A percentile compares a stretch with the other conserved stretches of the same genome.
phyloP scores from a whole-genome alignment of 2,797 vertebrate species.

The Echeneis naucrates region DNA sequence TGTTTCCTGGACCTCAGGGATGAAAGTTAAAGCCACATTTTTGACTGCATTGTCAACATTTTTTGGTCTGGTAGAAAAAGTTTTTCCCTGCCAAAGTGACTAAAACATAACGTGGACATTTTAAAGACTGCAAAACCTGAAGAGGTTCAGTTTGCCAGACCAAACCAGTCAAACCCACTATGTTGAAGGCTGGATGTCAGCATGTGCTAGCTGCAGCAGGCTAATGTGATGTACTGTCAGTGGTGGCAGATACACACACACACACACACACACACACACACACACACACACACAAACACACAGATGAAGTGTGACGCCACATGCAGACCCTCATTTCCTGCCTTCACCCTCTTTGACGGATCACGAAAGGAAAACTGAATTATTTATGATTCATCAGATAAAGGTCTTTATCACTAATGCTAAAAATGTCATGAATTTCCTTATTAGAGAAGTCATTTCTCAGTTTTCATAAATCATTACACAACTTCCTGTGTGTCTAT shows the following conservation, averaged over 20 bases:
- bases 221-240: neutral
- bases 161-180: too few relatives aligned
- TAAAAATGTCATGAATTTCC: constrained; percentile 29
- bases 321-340: constrained; percentile 17
- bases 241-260: neutral
- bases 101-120: neutral
- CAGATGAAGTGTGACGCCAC: neutral
- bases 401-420: constrained; percentile 11
- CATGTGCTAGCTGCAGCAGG: neutral
- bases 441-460: constrained; percentile 48
- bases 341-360: constrained; percentile 7
- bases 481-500: constrained; percentile 15
- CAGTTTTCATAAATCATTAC: constrained; percentile 41
- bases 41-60: neutral
- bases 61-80: neutral
- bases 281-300: constrained; percentile 1
- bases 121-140: too few relatives aligned
- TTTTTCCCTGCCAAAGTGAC: neutral
- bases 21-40: neutral
- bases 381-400: constrained; percentile 31
- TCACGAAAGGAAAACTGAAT: constrained; percentile 33
- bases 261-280: constrained; percentile 3
- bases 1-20: too few relatives aligned
- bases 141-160: too few relatives aligned
- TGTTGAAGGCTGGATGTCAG: too few relatives aligned